Percentiles rank a stretch among this genome's conserved stretches.
phyloP scores from a whole-genome alignment of 1,140 invertebrate genomes.

The Contarinia nasturtii region DNA sequence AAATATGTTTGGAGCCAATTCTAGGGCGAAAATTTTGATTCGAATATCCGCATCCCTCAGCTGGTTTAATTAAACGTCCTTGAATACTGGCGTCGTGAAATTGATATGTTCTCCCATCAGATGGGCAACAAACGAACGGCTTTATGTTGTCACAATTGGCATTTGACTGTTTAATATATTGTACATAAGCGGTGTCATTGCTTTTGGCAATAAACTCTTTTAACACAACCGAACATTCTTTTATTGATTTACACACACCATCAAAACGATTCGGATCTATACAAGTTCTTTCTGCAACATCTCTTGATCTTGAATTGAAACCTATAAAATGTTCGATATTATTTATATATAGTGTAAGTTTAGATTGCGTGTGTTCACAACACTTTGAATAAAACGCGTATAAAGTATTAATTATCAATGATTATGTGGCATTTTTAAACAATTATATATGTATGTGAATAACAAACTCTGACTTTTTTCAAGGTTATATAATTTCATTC shows the following conservation, averaged over 20 bases:
- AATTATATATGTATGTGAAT: too few species aligned
- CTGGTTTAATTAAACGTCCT: conserved; percentile 11
- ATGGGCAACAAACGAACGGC: conserved; percentile 12
- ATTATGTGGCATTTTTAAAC: too few species aligned
- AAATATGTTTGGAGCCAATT: too few species aligned
- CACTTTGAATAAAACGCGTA: too few species aligned
- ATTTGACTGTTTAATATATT: conserved; percentile 1
- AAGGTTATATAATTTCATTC: too few species aligned
- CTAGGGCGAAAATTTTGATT: conserved; percentile 2
- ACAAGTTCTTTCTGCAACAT: too few species aligned
- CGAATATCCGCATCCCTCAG: conserved; percentile 21
- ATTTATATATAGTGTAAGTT: too few species aligned
- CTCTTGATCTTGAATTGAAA: too few species aligned
- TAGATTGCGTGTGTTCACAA: too few species aligned
- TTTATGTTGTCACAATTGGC: conserved; percentile 1
- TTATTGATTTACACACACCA: conserved; percentile 15
- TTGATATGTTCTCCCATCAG: conserved; percentile 1
- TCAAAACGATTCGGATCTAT: conserved; percentile 11
- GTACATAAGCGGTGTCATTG: conserved; percentile 10
- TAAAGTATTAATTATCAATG: too few species aligned
- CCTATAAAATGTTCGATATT: too few species aligned
- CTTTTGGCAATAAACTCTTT: conserved; percentile 9
- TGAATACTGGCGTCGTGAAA: conserved; percentile 6
- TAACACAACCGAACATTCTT: neutral
- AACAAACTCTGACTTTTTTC: too few species aligned